Conservation (phyloP, 2,113 vertebrate species). For the Oplegnathus fasciatus region DNA sequence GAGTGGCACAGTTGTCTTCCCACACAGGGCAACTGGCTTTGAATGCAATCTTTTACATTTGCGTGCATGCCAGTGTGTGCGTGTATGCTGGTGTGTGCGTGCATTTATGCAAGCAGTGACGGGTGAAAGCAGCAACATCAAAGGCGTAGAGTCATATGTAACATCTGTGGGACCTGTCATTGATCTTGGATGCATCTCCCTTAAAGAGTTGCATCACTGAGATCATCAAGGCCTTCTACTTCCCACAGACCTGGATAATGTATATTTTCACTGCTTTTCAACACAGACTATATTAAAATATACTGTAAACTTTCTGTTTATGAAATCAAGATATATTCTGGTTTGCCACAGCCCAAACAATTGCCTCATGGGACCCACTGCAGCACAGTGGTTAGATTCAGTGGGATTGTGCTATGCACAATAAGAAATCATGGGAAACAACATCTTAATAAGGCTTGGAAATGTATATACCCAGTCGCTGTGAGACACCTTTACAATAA, state of each 20-base stretch:
- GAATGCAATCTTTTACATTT: conserved; percentile 43
- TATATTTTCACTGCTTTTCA: conserved; percentile 21
- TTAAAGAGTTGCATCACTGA: conserved; percentile 31
- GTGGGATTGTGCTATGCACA: not conserved
- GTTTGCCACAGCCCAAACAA: not conserved
- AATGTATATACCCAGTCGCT: not conserved
- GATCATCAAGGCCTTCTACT: not conserved
- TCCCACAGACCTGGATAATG: not conserved
- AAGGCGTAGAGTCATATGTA: conserved; percentile 39
- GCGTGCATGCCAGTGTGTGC: conserved; percentile 6
- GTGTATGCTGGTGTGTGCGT: conserved; percentile 9
- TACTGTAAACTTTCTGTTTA: not conserved
- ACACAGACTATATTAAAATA: conserved; percentile 1
- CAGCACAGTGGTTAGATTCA: conserved; percentile 7
- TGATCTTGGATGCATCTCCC: conserved; percentile 50
- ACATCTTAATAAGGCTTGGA: conserved; percentile 4
- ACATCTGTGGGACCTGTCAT: conserved; percentile 50
- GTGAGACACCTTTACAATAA: not conserved
- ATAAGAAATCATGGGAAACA: conserved; percentile 1
- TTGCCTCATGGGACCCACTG: not conserved
- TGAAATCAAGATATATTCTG: conserved; percentile 13
- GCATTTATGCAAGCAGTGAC: conserved; percentile 36
- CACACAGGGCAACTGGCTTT: conserved; percentile 38
- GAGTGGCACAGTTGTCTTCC: conserved; percentile 48
- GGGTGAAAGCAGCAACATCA: conserved; percentile 54